Evolutionary conservation across 2,888 invertebrate species (phyloP).

Genomic region (Acronicta psi): DNA sequence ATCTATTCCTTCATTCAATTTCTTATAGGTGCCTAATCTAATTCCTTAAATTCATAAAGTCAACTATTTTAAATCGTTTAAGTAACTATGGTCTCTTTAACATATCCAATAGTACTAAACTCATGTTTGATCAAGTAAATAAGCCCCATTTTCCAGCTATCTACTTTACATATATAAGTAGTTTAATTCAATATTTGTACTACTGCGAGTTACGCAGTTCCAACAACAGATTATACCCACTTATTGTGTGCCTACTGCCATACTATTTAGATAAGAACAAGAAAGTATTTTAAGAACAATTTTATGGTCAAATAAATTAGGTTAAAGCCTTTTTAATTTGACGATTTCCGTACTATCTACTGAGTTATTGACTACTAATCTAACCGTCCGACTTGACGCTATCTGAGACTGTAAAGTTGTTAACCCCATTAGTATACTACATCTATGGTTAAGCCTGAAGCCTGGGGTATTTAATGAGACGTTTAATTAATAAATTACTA

Average conservation of each 20-base stretch:
- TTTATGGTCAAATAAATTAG: constrained; percentile 4
- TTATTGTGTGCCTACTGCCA: constrained; percentile 9
- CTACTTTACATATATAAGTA: constrained; percentile 18
- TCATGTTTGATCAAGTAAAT: constrained; percentile 28
- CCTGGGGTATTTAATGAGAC: too few relatives aligned
- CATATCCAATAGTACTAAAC: neutral
- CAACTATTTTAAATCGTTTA: neutral
- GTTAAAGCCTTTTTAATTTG: neutral
- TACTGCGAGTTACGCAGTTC: constrained; percentile 20
- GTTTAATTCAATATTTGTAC: constrained; percentile 46
- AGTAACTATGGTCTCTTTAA: neutral
- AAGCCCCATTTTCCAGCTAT: constrained; percentile 28
- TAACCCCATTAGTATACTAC: too few relatives aligned
- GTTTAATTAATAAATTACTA: too few relatives aligned
- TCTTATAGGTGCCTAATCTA: too few relatives aligned
- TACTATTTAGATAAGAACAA: constrained; percentile 4
- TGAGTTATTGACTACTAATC: too few relatives aligned
- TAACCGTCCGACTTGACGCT: too few relatives aligned
- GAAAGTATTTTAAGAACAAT: neutral
- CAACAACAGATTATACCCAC: constrained; percentile 20
- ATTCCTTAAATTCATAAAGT: too few relatives aligned
- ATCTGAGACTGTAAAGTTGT: too few relatives aligned
- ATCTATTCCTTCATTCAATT: too few relatives aligned
- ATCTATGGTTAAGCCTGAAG: too few relatives aligned
- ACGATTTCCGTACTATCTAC: too few relatives aligned